Evolutionary conservation across 2,797 vertebrate species (phyloP).

Genomic region (Pempheris klunzingeri): DNA sequence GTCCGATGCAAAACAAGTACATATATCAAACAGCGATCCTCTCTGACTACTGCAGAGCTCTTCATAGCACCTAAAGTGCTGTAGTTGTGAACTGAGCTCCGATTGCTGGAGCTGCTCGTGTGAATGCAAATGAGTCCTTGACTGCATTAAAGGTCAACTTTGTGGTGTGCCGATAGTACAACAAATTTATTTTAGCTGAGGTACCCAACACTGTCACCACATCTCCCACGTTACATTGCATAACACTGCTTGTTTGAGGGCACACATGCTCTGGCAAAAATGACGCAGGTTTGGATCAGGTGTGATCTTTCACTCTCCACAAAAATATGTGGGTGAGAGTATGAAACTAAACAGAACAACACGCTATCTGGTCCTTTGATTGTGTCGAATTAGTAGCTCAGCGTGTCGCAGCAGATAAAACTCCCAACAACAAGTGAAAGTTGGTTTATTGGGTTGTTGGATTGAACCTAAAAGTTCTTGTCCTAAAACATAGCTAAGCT

Average conservation of each 20-base stretch:
- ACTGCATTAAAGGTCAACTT: constrained; percentile 25
- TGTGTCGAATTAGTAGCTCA: background rate
- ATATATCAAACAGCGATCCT: constrained; percentile 1
- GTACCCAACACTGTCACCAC: background rate
- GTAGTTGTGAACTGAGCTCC: background rate
- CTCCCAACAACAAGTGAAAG: background rate
- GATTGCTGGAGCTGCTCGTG: constrained; percentile 6
- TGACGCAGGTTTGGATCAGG: background rate
- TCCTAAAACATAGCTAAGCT: background rate
- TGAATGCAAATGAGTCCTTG: constrained; percentile 30
- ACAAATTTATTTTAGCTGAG: background rate
- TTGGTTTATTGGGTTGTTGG: background rate
- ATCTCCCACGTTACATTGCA: constrained; percentile 14
- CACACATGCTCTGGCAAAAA: background rate
- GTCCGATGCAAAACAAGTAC: constrained; percentile 14
- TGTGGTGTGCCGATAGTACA: constrained; percentile 1
- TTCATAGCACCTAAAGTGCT: background rate
- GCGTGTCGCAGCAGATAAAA: background rate
- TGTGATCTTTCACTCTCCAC: background rate
- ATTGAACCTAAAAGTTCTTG: background rate
- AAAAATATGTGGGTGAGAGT: background rate
- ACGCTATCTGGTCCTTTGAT: background rate
- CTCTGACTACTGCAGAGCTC: background rate
- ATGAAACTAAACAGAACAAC: background rate
- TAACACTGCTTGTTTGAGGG: constrained; percentile 5